Evolutionary conservation across 1,140 invertebrate species (phyloP).

Genomic region (Hyles euphorbiae): DNA sequence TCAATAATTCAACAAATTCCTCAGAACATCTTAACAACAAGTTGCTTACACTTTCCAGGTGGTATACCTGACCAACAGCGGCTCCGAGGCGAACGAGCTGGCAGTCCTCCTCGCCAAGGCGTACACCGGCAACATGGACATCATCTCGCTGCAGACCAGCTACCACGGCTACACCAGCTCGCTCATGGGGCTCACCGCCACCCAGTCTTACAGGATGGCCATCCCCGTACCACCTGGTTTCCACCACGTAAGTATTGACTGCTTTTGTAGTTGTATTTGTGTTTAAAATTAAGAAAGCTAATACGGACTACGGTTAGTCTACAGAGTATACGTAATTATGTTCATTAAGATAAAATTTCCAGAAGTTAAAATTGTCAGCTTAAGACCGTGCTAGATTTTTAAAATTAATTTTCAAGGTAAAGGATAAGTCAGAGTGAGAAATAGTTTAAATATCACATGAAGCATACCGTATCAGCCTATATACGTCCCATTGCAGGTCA

Average conservation of each 20-base stretch:
- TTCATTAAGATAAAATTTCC: no score
- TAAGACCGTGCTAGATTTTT: no score
- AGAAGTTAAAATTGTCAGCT: no score
- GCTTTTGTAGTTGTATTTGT: neutral
- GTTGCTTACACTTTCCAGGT: conserved; percentile 80
- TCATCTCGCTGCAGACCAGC: conserved; percentile 89
- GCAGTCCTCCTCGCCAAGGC: conserved; percentile 90
- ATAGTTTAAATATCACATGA: no score
- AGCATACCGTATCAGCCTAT: no score
- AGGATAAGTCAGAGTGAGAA: no score
- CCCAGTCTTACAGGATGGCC: conserved; percentile 87
- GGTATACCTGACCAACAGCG: conserved; percentile 3
- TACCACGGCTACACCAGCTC: conserved; percentile 94
- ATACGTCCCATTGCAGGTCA: no score
- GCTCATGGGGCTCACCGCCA: conserved; percentile 88
- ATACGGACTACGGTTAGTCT: no score
- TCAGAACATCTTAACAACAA: conserved; percentile 98
- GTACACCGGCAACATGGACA: conserved; percentile 89
- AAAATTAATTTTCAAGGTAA: no score
- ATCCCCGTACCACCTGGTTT: conserved; percentile 86
- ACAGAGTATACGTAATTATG: no score
- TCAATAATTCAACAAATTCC: neutral
- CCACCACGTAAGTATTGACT: conserved; percentile 81
- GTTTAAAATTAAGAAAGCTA: no score
- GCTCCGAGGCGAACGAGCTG: conserved; percentile 32